Evolutionary conservation across 2,888 invertebrate genomes (phyloP), one percentile per base, ranked within the genome.

Genomic region (Odontomyia ornata): DNA sequence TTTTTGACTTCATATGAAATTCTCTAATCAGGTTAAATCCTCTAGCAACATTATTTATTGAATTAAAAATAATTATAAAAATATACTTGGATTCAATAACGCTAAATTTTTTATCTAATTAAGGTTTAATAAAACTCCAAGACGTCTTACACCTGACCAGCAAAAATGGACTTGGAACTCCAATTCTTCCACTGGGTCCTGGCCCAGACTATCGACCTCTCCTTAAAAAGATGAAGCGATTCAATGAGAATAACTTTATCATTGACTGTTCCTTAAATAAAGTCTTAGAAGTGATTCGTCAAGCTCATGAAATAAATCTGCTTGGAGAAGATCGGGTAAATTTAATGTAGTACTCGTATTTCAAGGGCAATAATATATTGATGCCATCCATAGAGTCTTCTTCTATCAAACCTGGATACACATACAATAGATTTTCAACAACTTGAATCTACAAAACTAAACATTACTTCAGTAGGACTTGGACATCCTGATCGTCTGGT

Each of bases 301-400:
- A 96, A 86, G 95, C 96, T 0, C 89, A 91, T 80, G 91, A 94
- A 86, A 91, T 97, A 28, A 94, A 95, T 81, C 91, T 97, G 86
- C 89, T 95, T 81, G 93, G 93, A 4, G 93, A 93, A 83, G 93
- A 94, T 86, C 93, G 94, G 88, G 91, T 90, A 21, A 28, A 36
- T 65, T 9, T 36, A 36, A 36, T 3, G 9, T 21, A 36, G n/a
- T 3, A 64, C 0, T 23, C 18, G 28, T 64, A 2, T 15, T 30
- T 64, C 1, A 4, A 7, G 30, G 3, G 11, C n/a, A 21, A 64
- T 64, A 7, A 4, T 28, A 64, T 18, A 15, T 30, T 28, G 0
- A 1, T 0, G 4, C 30, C 30, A n/a, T 82, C 81, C 81, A 91
- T n/a, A n/a, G 89, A 90, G 89, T 83, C 87, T 90, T 72, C 89